Percentiles rank a stretch among this genome's conserved stretches.
Evolutionary conservation across 2,113 vertebrate genomes (phyloP).

Genomic region (Chunga burmeisteri): DNA sequence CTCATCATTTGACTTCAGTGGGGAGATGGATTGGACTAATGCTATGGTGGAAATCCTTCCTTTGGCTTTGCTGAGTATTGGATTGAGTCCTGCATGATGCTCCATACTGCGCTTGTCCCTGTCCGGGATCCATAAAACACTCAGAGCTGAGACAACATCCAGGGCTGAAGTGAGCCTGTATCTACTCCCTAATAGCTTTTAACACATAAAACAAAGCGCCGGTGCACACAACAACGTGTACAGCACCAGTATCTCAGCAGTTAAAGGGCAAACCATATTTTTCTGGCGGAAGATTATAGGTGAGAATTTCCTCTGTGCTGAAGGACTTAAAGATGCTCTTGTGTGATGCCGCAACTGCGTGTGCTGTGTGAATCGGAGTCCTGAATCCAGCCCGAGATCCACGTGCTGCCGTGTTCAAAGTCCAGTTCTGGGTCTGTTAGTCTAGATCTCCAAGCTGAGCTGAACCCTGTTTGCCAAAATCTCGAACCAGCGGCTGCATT

Average conservation of each 20-base stretch:
- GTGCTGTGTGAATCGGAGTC: neutral
- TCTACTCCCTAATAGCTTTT: neutral
- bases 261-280: neutral
- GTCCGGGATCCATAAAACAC: neutral
- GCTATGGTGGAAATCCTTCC: neutral
- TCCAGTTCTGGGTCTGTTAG: neutral
- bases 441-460: neutral
- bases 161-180: neutral
- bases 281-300: neutral
- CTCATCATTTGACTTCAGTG: neutral
- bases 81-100: neutral
- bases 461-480: neutral
- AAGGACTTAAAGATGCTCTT: neutral
- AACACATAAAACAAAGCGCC: neutral
- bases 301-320: neutral
- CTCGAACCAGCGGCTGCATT: neutral
- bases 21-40: neutral
- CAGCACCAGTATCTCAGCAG: neutral
- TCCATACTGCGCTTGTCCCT: neutral
- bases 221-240: accelerated
- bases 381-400: neutral
- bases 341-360: neutral
- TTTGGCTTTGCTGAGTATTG: neutral
- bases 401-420: accelerated
- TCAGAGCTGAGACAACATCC: neutral